phyloP scores from a whole-genome alignment of 2,113 vertebrate genomes.

The Macheiramphus alcinus region DNA sequence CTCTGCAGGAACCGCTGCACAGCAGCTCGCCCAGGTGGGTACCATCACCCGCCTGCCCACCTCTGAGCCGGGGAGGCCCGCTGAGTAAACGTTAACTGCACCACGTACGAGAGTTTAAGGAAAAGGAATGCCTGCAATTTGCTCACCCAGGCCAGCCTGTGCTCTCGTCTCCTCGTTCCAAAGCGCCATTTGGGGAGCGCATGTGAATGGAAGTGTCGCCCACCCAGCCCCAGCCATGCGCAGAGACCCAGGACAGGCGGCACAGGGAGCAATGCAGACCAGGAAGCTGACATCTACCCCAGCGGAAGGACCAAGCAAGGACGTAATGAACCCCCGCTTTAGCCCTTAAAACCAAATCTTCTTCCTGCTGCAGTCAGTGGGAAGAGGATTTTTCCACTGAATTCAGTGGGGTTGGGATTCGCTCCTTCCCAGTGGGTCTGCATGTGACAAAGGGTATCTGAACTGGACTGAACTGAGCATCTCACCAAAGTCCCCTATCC shows the following conservation, averaged over 20 bases:
- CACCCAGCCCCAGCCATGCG: background rate
- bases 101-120: rapidly evolving
- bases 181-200: background rate
- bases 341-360: background rate
- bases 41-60: background rate
- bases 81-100: background rate
- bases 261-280: background rate
- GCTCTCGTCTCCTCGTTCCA: background rate
- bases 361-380: background rate
- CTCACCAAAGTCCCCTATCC: background rate
- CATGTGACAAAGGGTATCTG: background rate
- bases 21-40: background rate
- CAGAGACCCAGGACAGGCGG: background rate
- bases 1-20: background rate
- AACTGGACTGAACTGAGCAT: background rate
- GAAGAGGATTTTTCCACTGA: background rate
- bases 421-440: background rate
- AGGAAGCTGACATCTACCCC: background rate
- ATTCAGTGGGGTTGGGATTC: background rate
- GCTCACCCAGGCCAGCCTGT: background rate
- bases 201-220: background rate
- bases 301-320: background rate
- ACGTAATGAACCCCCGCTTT: background rate
- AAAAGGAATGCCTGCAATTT: background rate
- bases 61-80: background rate